Base-by-base conservation (phyloP, 1,140 invertebrate species). In the Drosophila carrolli region DNA sequence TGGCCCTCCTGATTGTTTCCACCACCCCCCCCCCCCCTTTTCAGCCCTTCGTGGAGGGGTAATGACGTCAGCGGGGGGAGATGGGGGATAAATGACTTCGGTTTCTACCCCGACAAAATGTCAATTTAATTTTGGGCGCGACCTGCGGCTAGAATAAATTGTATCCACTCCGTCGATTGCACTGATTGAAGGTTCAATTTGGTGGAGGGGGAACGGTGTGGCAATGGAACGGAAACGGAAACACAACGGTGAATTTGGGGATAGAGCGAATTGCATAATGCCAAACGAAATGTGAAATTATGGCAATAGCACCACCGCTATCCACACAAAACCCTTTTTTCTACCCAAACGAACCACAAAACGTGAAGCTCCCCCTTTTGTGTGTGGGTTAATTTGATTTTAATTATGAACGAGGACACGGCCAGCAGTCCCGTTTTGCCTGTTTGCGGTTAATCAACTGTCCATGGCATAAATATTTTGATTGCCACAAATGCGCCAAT, bases 391-490 rank as follows among this genome's bases (percentile, higher is more conserved):
- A 89, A 88, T 88, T 88, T 88, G 83, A 89, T 88, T 88, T 88
- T 88, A 88, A 88, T 89, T 83, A 88, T 88, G 68, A 84, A 88
- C 75, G 55, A 77, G 62, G 40, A 13, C 47, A 35, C 66, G 13
- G 47, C 57, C 44, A 62, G 40, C 35, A 48, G 41, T 41, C 37
- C 63, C 47, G 58, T 81, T 82, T 65, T 65, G 50, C 68, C 55
- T 61, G 71, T 83, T 74, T 88, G 84, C 73, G 84, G 80, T 88
- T 83, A 89, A 88, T 88, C 80, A 88, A 79, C 84, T 83, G 75
- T 59, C 63, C 67, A 60, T 80, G 72, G 67, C 84, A 88, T 86
- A 79, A 88, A 86, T 88, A 88, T 86, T 83, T 76, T 88, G 82
- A 86, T 88, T 82, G 75, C 61, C 73, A 37, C 73, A 60, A 75